phyloP scores from a whole-genome alignment of 2,888 invertebrate species.

The Venusia cambrica region DNA sequence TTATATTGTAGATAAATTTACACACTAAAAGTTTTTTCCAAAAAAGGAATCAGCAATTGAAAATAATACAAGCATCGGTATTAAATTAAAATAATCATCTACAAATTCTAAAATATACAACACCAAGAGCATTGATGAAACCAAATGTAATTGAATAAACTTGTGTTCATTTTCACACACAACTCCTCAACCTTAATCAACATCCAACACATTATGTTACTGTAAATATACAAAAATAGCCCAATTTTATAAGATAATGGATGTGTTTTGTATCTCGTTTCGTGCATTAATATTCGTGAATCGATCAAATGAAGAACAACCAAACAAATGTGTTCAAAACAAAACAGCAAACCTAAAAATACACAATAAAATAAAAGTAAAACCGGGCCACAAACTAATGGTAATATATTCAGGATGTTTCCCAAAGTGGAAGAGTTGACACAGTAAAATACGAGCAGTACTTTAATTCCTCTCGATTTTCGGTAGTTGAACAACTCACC shows the following conservation, averaged over 20 bases:
- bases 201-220: not conserved
- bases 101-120: constrained; percentile 15
- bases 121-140: constrained; percentile 20
- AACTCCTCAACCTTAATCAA: constrained; percentile 13
- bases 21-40: not conserved
- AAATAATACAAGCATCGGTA: constrained; percentile 16
- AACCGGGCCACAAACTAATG: too few relatives aligned
- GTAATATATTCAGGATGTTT: constrained; percentile 4
- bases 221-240: constrained; percentile 5
- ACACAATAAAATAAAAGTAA: too few relatives aligned
- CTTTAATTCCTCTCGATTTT: constrained; percentile 6
- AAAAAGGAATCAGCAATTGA: constrained; percentile 10
- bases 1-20: constrained; percentile 6
- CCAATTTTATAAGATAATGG: not conserved
- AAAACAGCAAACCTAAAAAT: too few relatives aligned
- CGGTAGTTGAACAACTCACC: constrained; percentile 20
- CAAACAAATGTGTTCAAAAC: too few relatives aligned
- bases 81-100: constrained; percentile 3
- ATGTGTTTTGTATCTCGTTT: too few relatives aligned
- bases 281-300: too few relatives aligned
- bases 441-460: constrained; percentile 9
- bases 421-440: constrained; percentile 14
- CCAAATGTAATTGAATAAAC: constrained; percentile 10
- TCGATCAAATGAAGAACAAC: too few relatives aligned
- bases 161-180: constrained; percentile 11